These are phyloP conservation scores for Lerista edwardsae DNA, from an alignment of 2,797 vertebrate species.

Conservation along the genomic window DNA sequence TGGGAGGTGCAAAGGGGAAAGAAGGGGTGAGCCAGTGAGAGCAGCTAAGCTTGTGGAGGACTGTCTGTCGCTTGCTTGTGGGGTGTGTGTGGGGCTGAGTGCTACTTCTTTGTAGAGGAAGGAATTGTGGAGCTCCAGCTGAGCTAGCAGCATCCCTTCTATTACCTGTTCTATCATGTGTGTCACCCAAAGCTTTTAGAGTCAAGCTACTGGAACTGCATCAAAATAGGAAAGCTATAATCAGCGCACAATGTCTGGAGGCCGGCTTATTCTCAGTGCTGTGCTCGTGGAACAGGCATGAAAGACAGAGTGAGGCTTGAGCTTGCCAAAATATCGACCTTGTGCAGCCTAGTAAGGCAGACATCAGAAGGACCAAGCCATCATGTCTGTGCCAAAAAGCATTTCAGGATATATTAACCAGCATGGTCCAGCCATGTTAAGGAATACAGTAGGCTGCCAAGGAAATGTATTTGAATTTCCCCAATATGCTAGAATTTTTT, in stretches of 20 bases:
- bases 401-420: conserved; percentile 31
- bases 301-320: background rate
- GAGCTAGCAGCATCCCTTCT: no score
- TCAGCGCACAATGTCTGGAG: background rate
- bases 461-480: background rate
- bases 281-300: accelerated
- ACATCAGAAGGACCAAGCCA: background rate
- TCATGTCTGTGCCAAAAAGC: conserved; percentile 12
- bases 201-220: background rate
- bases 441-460: background rate
- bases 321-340: background rate
- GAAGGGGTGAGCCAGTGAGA: no score
- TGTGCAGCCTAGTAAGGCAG: background rate
- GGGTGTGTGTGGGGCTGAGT: no score
- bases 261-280: background rate
- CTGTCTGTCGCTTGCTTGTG: no score
- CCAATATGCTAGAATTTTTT: background rate
- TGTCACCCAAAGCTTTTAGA: background rate
- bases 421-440: conserved; percentile 5
- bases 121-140: no score
- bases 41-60: no score
- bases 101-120: no score
- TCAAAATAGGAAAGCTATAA: background rate
- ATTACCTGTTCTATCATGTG: background rate
- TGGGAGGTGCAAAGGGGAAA: no score